Evolutionary conservation across 2,888 invertebrate species (phyloP).

Genomic region (Seira sanloemensis): DNA sequence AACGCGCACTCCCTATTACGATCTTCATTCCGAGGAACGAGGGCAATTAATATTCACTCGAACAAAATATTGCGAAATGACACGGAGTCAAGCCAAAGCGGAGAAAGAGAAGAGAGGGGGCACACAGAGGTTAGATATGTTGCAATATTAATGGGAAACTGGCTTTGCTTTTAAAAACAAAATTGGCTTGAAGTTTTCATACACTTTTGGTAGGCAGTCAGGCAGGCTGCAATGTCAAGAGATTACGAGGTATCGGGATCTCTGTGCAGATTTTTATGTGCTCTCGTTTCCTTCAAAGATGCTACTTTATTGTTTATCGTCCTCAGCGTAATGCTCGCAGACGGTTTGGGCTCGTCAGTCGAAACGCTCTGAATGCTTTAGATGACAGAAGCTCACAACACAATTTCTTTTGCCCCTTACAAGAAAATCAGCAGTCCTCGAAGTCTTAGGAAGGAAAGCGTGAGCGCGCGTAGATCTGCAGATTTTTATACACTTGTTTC

Average conservation of each 20-base stretch:
- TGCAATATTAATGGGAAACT: slow-evolving; percentile 6
- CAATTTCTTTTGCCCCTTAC: background rate
- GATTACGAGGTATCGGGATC: slow-evolving; percentile 3
- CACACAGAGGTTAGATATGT: background rate
- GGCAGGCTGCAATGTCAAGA: slow-evolving; percentile 48
- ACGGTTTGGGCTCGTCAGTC: slow-evolving; percentile 19
- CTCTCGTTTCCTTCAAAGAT: slow-evolving; percentile 11
- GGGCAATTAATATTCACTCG: slow-evolving; percentile 56
- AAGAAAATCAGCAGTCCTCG: background rate
- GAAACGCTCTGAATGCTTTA: slow-evolving; percentile 57
- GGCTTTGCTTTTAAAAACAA: background rate
- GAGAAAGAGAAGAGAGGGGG: slow-evolving; percentile 8
- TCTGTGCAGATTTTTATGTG: slow-evolving; percentile 15
- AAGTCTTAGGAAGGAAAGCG: background rate
- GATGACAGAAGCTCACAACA: slow-evolving; percentile 8
- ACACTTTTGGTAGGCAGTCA: slow-evolving; percentile 15
- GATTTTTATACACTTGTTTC: background rate
- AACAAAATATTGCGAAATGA: slow-evolving; percentile 52
- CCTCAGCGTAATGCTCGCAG: slow-evolving; percentile 16
- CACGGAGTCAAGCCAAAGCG: slow-evolving; percentile 31
- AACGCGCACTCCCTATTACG: background rate
- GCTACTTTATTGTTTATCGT: background rate
- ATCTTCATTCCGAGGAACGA: slow-evolving; percentile 22
- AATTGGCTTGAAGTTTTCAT: slow-evolving; percentile 12
- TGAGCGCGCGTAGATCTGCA: slow-evolving; percentile 14